phyloP scores from a whole-genome alignment of 2,888 invertebrate species.

The Fragum whitleyi region DNA sequence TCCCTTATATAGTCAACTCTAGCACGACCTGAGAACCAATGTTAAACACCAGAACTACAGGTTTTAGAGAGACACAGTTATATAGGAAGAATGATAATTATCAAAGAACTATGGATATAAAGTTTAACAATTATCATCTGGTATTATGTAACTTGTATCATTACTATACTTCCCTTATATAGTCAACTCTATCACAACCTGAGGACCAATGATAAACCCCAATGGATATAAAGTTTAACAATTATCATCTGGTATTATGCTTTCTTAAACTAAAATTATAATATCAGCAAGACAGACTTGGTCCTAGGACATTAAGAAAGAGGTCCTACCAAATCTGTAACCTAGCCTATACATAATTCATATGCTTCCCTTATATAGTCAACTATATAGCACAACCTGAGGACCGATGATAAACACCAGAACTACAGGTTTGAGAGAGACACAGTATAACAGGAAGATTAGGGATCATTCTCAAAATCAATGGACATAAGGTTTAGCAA shows the following conservation, averaged over 20 bases:
- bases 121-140: no score
- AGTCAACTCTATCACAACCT: no score
- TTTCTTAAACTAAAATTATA: no score
- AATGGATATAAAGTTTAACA: no score
- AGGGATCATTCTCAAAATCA: no score
- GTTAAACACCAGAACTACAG: constrained; percentile 3
- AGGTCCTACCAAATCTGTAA: constrained; percentile 54
- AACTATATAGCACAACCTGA: constrained; percentile 50
- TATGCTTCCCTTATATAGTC: constrained; percentile 59
- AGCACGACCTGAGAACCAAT: constrained; percentile 43
- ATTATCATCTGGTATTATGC: no score
- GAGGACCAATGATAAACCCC: no score
- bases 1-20: constrained; percentile 55
- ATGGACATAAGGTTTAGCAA: no score
- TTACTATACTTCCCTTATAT: no score
- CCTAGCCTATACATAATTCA: constrained; percentile 37
- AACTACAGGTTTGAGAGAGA: constrained; percentile 48
- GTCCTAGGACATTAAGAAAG: constrained; percentile 62
- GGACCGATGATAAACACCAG: constrained; percentile 45
- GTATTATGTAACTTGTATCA: no score
- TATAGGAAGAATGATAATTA: constrained; percentile 50
- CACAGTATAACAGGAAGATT: constrained; percentile 54
- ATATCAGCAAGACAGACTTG: constrained; percentile 31
- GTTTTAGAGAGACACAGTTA: constrained; percentile 49
- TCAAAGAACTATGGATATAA: no score